A percentile compares a stretch with the other conserved stretches of the same genome.
Evolutionary conservation across 2,888 invertebrate genomes (phyloP).

Genomic region (Pseudococcus longispinus): DNA sequence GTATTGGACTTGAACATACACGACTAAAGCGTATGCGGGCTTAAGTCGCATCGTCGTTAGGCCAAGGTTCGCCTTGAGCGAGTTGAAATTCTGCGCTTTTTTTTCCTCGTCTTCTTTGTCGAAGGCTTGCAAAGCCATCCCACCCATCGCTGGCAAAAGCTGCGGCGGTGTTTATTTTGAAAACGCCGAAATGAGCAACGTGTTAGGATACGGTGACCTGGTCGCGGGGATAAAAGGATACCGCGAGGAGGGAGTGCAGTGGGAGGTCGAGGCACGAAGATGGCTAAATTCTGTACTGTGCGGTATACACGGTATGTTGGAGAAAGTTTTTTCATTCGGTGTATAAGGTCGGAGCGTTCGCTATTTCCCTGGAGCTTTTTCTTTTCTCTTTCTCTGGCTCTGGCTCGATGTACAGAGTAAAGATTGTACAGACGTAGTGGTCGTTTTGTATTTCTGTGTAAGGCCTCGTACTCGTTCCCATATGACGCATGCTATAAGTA

Average conservation of each 20-base stretch:
- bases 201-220: background rate
- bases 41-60: background rate
- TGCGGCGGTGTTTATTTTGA: background rate
- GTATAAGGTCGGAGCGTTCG: background rate
- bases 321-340: background rate
- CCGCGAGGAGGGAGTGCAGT: too few species aligned
- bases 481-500: too few species aligned
- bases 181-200: background rate
- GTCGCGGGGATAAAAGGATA: background rate
- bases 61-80: background rate
- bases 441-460: background rate
- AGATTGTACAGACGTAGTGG: background rate
- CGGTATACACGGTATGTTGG: background rate
- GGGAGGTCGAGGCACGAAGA: background rate
- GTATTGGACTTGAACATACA: background rate
- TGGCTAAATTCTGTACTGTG: background rate
- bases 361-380: constrained; percentile 1
- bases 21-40: too few species aligned
- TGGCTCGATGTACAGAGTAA: background rate
- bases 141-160: background rate
- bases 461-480: background rate
- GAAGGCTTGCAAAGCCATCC: background rate
- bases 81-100: background rate
- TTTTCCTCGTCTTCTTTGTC: background rate
- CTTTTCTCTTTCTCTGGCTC: background rate